These are phyloP conservation scores for Anthopleura xanthogrammica DNA, from an alignment of 92 coral and sea anemone genomes.

Conservation along the genomic window DNA sequence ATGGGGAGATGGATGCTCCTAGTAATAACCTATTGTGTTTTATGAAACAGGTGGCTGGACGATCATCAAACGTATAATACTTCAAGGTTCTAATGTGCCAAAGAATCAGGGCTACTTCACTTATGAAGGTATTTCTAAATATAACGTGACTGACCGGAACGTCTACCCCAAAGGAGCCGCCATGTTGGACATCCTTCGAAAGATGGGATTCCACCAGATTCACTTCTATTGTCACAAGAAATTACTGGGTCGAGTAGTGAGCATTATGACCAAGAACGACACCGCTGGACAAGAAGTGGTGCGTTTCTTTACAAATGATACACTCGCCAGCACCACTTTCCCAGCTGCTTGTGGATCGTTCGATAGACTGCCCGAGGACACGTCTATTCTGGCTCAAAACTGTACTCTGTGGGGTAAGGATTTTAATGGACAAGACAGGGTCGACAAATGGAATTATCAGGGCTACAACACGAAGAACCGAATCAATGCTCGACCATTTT, in stretches of 20 bases:
- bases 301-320: conserved; percentile 18
- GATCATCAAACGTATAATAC: too few relatives aligned
- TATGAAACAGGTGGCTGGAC: too few relatives aligned
- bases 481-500: neutral
- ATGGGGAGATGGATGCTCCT: too few relatives aligned
- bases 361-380: conserved; percentile 25
- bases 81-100: too few relatives aligned
- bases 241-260: conserved; percentile 15
- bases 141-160: neutral
- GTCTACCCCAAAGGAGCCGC: neutral
- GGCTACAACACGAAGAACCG: neutral
- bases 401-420: conserved; percentile 14
- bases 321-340: conserved; percentile 7
- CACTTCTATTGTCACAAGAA: conserved; percentile 14
- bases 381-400: conserved; percentile 1
- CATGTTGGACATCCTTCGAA: neutral
- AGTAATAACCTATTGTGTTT: too few relatives aligned
- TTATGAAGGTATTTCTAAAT: too few relatives aligned
- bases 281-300: conserved; percentile 17
- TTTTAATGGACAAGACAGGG: neutral
- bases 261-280: conserved; percentile 14
- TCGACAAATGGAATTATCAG: conserved; percentile 12
- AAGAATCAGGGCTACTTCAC: too few relatives aligned
- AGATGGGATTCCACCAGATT: conserved; percentile 14
- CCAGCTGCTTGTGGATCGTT: conserved; percentile 26